phyloP scores from a whole-genome alignment of 1,140 invertebrate genomes.

The Drosophila willistoni region DNA sequence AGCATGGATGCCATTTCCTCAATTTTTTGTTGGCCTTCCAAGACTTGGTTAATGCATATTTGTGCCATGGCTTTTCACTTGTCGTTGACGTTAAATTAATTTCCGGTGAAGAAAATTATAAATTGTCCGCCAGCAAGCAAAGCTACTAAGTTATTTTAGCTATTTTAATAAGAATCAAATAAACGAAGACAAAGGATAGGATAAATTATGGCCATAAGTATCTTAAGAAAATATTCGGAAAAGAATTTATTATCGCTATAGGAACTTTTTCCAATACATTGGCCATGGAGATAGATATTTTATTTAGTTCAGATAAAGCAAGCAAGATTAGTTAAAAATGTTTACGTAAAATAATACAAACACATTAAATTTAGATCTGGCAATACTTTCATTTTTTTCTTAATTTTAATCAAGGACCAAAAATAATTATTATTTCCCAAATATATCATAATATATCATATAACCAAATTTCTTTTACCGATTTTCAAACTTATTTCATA shows the following conservation, averaged over 20 bases:
- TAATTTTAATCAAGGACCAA: too few relatives aligned
- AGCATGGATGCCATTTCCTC: conserved; percentile 36
- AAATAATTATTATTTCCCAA: too few relatives aligned
- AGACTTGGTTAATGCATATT: conserved; percentile 75
- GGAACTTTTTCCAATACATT: background rate
- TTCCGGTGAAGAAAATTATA: conserved; percentile 71
- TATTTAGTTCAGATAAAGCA: too few relatives aligned
- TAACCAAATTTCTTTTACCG: too few relatives aligned
- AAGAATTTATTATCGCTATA: background rate
- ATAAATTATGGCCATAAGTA: background rate
- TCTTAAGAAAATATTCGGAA: background rate
- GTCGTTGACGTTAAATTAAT: conserved; percentile 78
- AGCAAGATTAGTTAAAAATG: too few relatives aligned
- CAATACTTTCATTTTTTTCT: too few relatives aligned
- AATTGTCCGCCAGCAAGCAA: conserved; percentile 22
- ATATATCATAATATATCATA: too few relatives aligned
- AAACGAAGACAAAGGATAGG: background rate
- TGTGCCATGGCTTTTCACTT: conserved; percentile 63
- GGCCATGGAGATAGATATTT: background rate
- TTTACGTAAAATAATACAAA: too few relatives aligned
- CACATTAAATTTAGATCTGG: too few relatives aligned
- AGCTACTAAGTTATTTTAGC: conserved; percentile 32
- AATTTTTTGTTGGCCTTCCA: conserved; percentile 46
- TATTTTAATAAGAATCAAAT: conserved; percentile 35
- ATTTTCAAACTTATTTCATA: too few relatives aligned